Evolutionary conservation across 2,797 vertebrate genomes (phyloP), one percentile per base, ranked within the genome.

Genomic region (Rhodeus uyekii): DNA sequence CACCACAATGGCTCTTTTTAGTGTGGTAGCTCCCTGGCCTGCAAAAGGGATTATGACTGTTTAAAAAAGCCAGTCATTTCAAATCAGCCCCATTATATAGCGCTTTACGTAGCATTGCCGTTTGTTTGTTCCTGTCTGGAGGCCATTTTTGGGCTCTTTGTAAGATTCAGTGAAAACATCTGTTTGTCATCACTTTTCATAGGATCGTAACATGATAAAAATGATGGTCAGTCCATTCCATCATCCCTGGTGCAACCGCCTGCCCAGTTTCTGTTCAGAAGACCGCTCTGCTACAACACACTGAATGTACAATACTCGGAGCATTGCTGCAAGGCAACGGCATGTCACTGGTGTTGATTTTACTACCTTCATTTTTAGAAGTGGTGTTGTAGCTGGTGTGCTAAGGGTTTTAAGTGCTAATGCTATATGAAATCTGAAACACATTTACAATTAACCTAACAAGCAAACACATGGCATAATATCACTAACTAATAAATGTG

Each of bases 61-160:
- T 87, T 81, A 84, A 87, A 87, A 89, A 88, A 88, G 86, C 85
- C 87, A 84, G 86, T 86, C 72, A 85, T 86, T 80, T 83, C 85
- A 82, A 88, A 88, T 88, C 88, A 86, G 85, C 46, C 86, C 85
- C 80, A 87, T 87, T 87, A 89, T 87, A 83, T 67, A 82, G 87
- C 84, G 81, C 83, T 87, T 87, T 86, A 83, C 77, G 58, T 80
- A 75, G 82, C 36, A 32, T 74, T 73, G 76, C 76, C 64, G 63
- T 71, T 55, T 86, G 85, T 86, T 88, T 86, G 84, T 88, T 88
- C 81, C 83, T 86, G 84, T 86, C 80, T 82, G 76, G 84, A 88
- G 87, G 84, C 84, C 85, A 83, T 89, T 88, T 86, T 85, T 78
- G 81, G 38, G 75, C 74, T 82, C 71, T 84, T 68, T 78, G 74